Evolutionary conservation across 2,113 vertebrate species (phyloP).

Genomic region (Illadopsis cleaveri): DNA sequence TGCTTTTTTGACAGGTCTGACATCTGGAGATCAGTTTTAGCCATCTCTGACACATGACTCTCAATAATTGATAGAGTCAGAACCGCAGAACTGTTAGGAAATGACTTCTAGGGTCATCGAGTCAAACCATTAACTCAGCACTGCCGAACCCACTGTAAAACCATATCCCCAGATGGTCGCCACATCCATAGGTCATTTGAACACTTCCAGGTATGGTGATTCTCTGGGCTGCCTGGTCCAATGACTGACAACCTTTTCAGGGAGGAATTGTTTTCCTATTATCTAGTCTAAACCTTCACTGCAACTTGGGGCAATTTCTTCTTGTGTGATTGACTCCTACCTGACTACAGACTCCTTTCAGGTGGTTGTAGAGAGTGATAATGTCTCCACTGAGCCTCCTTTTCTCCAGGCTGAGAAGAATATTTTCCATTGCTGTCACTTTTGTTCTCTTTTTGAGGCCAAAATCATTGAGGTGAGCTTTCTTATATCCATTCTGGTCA

Average conservation of each 20-base stretch:
- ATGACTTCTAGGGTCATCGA: rapidly evolving
- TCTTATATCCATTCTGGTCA: not conserved
- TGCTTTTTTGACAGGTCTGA: not conserved
- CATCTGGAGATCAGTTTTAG: not conserved
- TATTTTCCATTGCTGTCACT: not conserved
- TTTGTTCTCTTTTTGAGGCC: not conserved
- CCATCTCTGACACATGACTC: not conserved
- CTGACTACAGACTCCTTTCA: not conserved
- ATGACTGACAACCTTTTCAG: not conserved
- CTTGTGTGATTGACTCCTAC: not conserved
- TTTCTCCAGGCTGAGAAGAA: not conserved
- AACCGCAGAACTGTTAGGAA: not conserved
- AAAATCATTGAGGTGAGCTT: not conserved
- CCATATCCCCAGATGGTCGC: not conserved
- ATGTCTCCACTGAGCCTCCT: not conserved
- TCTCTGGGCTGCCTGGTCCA: not conserved
- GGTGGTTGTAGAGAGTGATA: not conserved
- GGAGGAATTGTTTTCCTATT: not conserved
- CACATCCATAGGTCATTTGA: not conserved
- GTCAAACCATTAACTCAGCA: not conserved
- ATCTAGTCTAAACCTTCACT: not conserved
- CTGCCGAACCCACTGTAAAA: not conserved
- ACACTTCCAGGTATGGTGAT: not conserved
- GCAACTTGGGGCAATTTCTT: not conserved
- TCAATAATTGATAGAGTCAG: not conserved